These are phyloP conservation scores for Marasmarcha lunaedactyla DNA, from an alignment of 2,888 invertebrate species.

Conservation along the genomic window DNA sequence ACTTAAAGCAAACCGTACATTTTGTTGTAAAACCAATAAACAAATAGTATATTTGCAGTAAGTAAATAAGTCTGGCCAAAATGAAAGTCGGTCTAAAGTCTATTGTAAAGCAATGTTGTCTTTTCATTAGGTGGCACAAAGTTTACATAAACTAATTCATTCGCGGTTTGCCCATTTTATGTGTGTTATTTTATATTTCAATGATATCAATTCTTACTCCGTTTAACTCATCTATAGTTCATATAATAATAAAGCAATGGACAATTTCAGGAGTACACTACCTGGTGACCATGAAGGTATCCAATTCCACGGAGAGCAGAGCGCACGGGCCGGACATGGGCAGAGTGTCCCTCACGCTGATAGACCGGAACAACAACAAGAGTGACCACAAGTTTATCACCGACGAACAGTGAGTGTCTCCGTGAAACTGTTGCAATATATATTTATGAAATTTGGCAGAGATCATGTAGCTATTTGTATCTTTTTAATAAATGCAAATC, in stretches of 20 bases:
- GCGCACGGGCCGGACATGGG: conserved; percentile 85
- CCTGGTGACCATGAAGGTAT: conserved; percentile 79
- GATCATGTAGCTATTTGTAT: not conserved
- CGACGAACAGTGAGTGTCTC: conserved; percentile 52
- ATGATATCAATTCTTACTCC: too few relatives aligned
- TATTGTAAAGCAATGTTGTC: too few relatives aligned
- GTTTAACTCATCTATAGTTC: not conserved
- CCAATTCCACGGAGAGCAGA: conserved; percentile 77
- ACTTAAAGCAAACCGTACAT: too few relatives aligned
- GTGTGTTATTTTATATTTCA: too few relatives aligned
- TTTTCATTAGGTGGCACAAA: too few relatives aligned
- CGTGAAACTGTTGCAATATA: not conserved
- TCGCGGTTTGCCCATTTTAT: too few relatives aligned
- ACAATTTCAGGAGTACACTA: conserved; percentile 81
- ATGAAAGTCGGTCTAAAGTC: too few relatives aligned
- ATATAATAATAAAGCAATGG: too few relatives aligned
- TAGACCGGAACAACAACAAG: conserved; percentile 72
- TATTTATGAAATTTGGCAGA: not conserved
- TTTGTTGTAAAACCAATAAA: too few relatives aligned
- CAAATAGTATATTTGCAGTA: too few relatives aligned
- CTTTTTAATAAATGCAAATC: conserved; percentile 2
- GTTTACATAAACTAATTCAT: too few relatives aligned
- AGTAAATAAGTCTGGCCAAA: too few relatives aligned
- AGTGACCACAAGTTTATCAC: conserved; percentile 73
- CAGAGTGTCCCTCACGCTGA: conserved; percentile 74